phyloP scores from a whole-genome alignment of 2,797 vertebrate species.

The Cirrhinus molitorella region DNA sequence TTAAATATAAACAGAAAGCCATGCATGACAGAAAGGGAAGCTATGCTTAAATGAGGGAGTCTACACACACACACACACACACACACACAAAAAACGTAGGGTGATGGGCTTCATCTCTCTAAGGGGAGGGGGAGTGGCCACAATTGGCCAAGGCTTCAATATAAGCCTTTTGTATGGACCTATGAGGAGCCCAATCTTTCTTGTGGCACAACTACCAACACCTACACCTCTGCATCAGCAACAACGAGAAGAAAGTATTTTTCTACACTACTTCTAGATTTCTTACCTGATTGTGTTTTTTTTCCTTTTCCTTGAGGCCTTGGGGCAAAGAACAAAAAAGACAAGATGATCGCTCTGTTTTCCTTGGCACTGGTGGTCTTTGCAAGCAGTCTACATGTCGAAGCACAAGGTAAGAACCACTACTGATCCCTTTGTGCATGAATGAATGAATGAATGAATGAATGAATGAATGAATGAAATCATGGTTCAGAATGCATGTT shows the following conservation, averaged over 20 bases:
- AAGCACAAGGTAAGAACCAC: constrained; percentile 50
- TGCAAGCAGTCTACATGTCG: constrained; percentile 78
- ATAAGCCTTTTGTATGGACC: constrained; percentile 81
- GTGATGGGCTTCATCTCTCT: constrained; percentile 73
- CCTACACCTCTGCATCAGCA: constrained; percentile 59
- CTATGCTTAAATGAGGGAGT: constrained; percentile 67
- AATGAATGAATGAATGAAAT: neutral
- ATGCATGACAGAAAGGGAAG: constrained; percentile 29
- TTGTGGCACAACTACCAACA: constrained; percentile 76
- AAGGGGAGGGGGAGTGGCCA: constrained; percentile 81
- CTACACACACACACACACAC: constrained; percentile 52
- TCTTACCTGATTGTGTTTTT: constrained; percentile 23
- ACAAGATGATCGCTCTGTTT: constrained; percentile 88
- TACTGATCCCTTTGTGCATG: constrained; percentile 27
- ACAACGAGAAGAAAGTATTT: constrained; percentile 50
- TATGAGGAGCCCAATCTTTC: constrained; percentile 77
- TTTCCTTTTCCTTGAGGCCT: constrained; percentile 72
- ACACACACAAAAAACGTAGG: constrained; percentile 60
- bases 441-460: constrained; percentile 19
- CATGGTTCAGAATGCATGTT: constrained; percentile 3
- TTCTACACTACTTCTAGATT: constrained; percentile 32
- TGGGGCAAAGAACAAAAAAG: constrained; percentile 65
- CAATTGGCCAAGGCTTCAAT: constrained; percentile 74
- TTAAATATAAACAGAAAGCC: constrained; percentile 33
- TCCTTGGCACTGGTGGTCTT: constrained; percentile 87